Percentiles rank a stretch among this genome's conserved stretches.
These are phyloP conservation scores for Halesus radiatus DNA, from an alignment of 1,140 invertebrate species.

Conservation along the genomic window DNA sequence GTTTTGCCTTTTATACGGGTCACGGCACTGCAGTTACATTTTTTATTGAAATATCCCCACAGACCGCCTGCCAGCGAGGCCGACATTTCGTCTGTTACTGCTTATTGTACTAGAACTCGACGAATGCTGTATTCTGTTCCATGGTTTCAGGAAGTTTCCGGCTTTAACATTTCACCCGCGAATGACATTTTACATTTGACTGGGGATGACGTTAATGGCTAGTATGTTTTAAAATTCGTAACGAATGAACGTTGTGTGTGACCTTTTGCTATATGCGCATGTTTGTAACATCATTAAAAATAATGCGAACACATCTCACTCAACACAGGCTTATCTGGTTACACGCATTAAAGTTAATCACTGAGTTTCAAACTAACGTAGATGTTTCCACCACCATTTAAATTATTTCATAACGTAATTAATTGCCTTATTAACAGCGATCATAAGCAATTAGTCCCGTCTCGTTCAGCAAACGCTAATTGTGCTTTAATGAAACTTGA, in stretches of 20 bases:
- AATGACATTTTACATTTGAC: conserved; percentile 17
- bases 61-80: conserved; percentile 21
- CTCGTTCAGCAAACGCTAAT: no score
- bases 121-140: conserved; percentile 33
- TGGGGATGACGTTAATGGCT: conserved; percentile 36
- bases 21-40: conserved; percentile 43
- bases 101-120: conserved; percentile 26
- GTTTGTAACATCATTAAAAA: background rate
- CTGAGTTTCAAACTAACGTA: background rate
- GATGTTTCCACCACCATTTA: background rate
- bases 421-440: background rate
- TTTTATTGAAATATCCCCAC: conserved; percentile 40
- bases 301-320: background rate
- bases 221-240: conserved; percentile 5
- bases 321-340: background rate
- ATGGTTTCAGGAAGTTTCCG: conserved; percentile 19
- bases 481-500: conserved; percentile 1
- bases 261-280: background rate
- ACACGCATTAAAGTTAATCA: background rate
- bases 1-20: conserved; percentile 43
- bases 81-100: conserved; percentile 31
- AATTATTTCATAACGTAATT: background rate
- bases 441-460: no score
- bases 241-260: background rate
- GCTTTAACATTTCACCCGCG: conserved; percentile 22